Conservation (phyloP, 2,113 vertebrate genomes). For the Clupea harengus region DNA sequence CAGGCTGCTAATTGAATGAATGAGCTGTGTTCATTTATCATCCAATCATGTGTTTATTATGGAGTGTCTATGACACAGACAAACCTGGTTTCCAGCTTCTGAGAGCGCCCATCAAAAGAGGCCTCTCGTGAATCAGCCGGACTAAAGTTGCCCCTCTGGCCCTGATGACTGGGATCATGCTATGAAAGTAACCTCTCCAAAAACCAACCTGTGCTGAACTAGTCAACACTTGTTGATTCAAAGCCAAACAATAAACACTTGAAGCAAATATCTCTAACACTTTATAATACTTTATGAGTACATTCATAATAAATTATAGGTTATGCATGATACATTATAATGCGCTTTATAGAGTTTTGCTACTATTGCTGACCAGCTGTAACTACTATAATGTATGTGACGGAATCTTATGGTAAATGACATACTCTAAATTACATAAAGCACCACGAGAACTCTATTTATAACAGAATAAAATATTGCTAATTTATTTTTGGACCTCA, state of each 20-base stretch:
- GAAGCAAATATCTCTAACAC: background rate
- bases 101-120: slow-evolving; percentile 19
- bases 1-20: slow-evolving; percentile 29
- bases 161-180: background rate
- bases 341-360: background rate
- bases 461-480: background rate
- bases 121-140: background rate
- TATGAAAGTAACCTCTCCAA: background rate
- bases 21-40: slow-evolving; percentile 38
- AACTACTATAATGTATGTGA: background rate
- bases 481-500: background rate
- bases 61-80: slow-evolving; percentile 12
- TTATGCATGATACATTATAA: background rate
- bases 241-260: background rate
- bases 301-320: background rate
- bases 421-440: background rate
- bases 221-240: background rate
- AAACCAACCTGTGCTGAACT: background rate
- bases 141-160: background rate
- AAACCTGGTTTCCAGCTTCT: slow-evolving; percentile 12
- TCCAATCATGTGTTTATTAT: slow-evolving; percentile 37
- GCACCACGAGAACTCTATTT: background rate
- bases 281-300: background rate
- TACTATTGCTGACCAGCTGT: background rate
- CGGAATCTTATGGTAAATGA: background rate